Evolutionary conservation across 2,888 invertebrate genomes (phyloP).

Genomic region (Graphium colonna): DNA sequence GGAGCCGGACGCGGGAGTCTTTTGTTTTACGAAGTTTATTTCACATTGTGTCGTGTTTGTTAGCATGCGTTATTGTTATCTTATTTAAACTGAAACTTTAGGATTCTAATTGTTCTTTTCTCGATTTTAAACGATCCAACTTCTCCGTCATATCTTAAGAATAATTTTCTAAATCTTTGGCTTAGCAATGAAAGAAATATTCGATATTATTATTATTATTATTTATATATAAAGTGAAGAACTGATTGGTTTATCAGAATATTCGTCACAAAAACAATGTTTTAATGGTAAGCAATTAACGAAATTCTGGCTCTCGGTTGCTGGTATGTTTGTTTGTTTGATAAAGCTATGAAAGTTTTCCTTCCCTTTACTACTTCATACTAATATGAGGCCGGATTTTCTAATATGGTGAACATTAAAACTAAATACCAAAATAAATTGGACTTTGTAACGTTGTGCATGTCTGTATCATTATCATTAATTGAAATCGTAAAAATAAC

Average conservation of each 20-base stretch:
- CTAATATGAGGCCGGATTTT: not conserved
- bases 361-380: not conserved
- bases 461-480: too few relatives aligned
- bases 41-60: too few relatives aligned
- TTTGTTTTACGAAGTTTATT: too few relatives aligned
- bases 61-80: too few relatives aligned
- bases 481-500: too few relatives aligned
- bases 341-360: not conserved
- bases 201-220: not conserved
- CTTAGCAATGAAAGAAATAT: too few relatives aligned
- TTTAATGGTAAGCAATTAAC: not conserved
- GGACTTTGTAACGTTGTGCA: too few relatives aligned
- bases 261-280: not conserved
- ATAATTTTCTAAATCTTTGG: too few relatives aligned
- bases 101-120: too few relatives aligned
- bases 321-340: not conserved
- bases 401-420: not conserved
- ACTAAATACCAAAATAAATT: conserved; percentile 1
- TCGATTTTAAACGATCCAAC: too few relatives aligned
- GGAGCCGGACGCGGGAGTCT: too few relatives aligned
- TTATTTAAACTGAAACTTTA: not conserved
- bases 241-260: not conserved
- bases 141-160: not conserved
- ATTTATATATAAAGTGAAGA: not conserved
- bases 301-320: not conserved